Evolutionary conservation across 2,113 vertebrate genomes (phyloP), one percentile per base, ranked within the genome.

Genomic region (Sphyrna mokarran): DNA sequence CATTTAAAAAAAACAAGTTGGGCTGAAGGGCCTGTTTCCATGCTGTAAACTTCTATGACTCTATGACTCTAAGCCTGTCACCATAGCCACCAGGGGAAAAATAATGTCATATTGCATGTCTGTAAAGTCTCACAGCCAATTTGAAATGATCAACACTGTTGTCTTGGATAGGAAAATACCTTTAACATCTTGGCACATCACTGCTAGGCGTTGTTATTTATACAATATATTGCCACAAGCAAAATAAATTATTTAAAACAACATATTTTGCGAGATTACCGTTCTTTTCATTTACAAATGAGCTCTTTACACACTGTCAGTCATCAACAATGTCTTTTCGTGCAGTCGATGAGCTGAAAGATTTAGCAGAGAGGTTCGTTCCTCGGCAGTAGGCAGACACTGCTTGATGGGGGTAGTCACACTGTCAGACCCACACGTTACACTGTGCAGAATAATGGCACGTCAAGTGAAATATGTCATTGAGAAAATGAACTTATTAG

Each of bases 221-320:
- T 33, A 72, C 40, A 94, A 94, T 37, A 26, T 43, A 95, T 48
- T 7, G 37, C 94, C 11, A 11, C 14, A 0, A 40, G 69, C 23
- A 72, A 94, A 72, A 95, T 72, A 29, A 76, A 95, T 70, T 23
- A 72, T 95, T 95, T 95, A 70, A 95, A 72, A 72, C 33, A 54
- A 43, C 66, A 70, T 95, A 95, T 95, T 95, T 95, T 95, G 94
- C 14, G 5, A 95, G 94, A 95, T 95, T 76, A 76, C 13, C 43
- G 23, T 54, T 72, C 94, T 43, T 95, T 72, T 76, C 68, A 95
- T 95, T 95, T 95, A 95, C 94, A 95, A 95, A 95, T 95, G 68
- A 95, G 94, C 26, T 72, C 69, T 72, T 95, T 72, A 23, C 37
- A 72, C 69, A 48, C 69, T 95, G 94, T 95, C 94, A 95, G 43